A percentile compares a stretch with the other conserved stretches of the same genome.
Evolutionary conservation across 2,888 invertebrate species (phyloP).

Genomic region (Leptopilina syphax): DNA sequence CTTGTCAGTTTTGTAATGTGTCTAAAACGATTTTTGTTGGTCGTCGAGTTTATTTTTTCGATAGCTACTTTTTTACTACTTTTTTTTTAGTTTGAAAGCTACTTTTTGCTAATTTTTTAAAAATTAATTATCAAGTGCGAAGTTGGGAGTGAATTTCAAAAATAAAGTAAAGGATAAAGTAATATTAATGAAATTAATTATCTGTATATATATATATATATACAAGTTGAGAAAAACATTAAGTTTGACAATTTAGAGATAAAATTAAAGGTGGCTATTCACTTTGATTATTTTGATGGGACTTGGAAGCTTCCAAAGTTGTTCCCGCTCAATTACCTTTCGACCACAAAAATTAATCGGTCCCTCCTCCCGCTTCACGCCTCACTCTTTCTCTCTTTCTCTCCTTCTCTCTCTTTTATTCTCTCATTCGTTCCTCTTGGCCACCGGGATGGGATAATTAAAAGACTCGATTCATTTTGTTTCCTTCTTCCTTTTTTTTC

Average conservation of each 20-base stretch:
- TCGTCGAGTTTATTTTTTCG: too few species aligned
- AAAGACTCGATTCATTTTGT: constrained; percentile 36
- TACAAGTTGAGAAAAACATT: not conserved
- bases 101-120: too few species aligned
- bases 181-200: too few species aligned
- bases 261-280: not conserved
- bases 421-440: not conserved
- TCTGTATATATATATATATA: not conserved
- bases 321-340: constrained; percentile 29
- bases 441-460: constrained; percentile 38
- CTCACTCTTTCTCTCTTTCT: not conserved
- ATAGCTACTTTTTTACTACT: too few species aligned
- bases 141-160: too few species aligned
- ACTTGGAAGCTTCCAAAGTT: constrained; percentile 10
- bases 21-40: too few species aligned
- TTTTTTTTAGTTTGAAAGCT: too few species aligned
- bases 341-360: constrained; percentile 40
- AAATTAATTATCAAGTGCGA: too few species aligned
- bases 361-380: constrained; percentile 33
- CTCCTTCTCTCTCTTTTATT: not conserved
- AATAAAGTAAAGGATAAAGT: too few species aligned
- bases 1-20: too few species aligned
- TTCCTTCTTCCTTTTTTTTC: constrained; percentile 21
- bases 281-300: not conserved
- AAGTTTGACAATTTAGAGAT: not conserved